A percentile compares a stretch with the other conserved stretches of the same genome.
phyloP scores from a whole-genome alignment of 1,140 invertebrate genomes.

The Coenobita brevimanus region DNA sequence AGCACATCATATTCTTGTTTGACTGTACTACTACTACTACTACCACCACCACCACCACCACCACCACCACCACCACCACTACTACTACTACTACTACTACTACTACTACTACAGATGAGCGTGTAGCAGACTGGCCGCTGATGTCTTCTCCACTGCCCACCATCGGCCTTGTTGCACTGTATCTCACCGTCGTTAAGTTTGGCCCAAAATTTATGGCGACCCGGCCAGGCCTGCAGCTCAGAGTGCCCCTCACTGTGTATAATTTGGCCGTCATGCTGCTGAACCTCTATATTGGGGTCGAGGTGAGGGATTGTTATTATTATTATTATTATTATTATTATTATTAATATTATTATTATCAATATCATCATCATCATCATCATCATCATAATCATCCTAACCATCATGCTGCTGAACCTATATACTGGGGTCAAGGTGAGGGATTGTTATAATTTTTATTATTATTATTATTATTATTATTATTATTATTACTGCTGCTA shows the following conservation, averaged over 20 bases:
- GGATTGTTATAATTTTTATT: background rate
- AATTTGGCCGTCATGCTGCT: slow-evolving; percentile 88
- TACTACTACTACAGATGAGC: slow-evolving; percentile 81
- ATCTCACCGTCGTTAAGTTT: slow-evolving; percentile 85
- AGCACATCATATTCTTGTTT: too few species aligned
- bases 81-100: too few species aligned
- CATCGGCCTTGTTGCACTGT: slow-evolving; percentile 82
- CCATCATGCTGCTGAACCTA: slow-evolving; percentile 87
- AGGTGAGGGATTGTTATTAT: slow-evolving; percentile 75
- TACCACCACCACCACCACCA: too few species aligned
- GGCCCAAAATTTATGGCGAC: slow-evolving; percentile 90
- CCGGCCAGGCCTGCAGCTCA: slow-evolving; percentile 85
- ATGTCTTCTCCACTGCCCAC: slow-evolving; percentile 89
- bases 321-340: background rate
- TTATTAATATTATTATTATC: too few species aligned
- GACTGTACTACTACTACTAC: too few species aligned
- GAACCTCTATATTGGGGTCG: slow-evolving; percentile 88
- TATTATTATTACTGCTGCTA: too few species aligned
- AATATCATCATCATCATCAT: too few species aligned
- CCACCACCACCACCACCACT: too few species aligned
- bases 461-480: too few species aligned
- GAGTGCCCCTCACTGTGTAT: slow-evolving; percentile 86
- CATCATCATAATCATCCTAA: too few species aligned
- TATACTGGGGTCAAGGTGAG: slow-evolving; percentile 87
- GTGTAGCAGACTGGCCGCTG: slow-evolving; percentile 89